Evolutionary conservation across 1,140 invertebrate genomes (phyloP), one percentile per base, ranked within the genome.

Genomic region (Lordiphosa collinella): DNA sequence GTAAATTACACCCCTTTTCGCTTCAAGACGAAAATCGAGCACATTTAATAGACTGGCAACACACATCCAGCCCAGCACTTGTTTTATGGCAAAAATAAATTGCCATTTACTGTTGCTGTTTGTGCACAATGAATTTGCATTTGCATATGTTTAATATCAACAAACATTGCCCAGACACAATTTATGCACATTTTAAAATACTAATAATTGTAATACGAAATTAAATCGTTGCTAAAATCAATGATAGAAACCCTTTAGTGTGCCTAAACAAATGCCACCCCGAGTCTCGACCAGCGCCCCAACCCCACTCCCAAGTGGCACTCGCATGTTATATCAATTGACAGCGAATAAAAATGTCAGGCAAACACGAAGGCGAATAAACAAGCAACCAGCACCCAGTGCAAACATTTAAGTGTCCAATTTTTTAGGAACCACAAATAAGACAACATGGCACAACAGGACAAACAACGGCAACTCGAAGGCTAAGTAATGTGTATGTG

Each of bases 311-410:
- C 46, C 29, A 46, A 36, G 3, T 18, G 31, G 34, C 32, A 49
- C 32, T 34, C 12, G 74, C 80, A 76, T 86, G 82, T 86, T 74
- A 67, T 78, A 86, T 82, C 85, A 86, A 85, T 86, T 86, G 84
- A 86, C 84, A 86, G 84, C 84, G 50, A 87, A 86, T 87, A 87
- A 86, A 86, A 84, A 73, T 69, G 84, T 79, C 84, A 87, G 78
- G 41, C 49, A 59, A 67, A 75, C 52, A 53, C 51, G 43, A 16
- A 44, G 48, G 53, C 60, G 38, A 52, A 70, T 69, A 79, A 80
- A 80, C 61, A 73, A 48, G 48, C 6, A 48, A 61, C 41, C 52
- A 66, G 36, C 48, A 46, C 40, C 52, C 65, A 64, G 41, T 14
- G 69, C 65, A 72, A 82, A 74, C 76, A 82, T 76, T 82, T 54